Percentiles rank a stretch among this genome's conserved stretches.
phyloP scores from a whole-genome alignment of 2,888 invertebrate species.

The Eucriotettix oculatus region DNA sequence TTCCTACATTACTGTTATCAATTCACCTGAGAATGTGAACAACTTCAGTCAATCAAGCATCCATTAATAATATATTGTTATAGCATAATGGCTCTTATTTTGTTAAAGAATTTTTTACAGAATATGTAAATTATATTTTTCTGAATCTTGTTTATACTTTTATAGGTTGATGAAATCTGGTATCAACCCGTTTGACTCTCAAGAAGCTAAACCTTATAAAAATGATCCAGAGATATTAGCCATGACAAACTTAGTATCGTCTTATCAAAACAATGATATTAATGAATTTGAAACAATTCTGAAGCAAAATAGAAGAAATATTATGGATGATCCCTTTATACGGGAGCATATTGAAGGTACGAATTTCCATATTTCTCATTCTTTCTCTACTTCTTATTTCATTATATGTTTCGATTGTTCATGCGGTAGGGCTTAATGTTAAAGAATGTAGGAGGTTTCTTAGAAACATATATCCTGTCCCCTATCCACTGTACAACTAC shows the following conservation, averaged over 20 bases:
- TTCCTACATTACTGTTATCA: no score
- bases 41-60: no score
- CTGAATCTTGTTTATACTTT: constrained; percentile 4
- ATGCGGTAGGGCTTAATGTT: background rate
- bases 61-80: no score
- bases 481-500: no score
- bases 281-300: constrained; percentile 95
- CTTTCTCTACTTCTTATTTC: background rate
- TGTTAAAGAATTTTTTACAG: no score
- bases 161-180: constrained; percentile 94
- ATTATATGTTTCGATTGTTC: background rate
- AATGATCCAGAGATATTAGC: constrained; percentile 98
- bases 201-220: constrained; percentile 98
- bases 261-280: constrained; percentile 97
- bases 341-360: constrained; percentile 89
- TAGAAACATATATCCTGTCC: no score
- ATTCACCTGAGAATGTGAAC: no score
- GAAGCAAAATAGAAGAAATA: constrained; percentile 81
- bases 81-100: no score
- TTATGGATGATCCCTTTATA: constrained; percentile 99
- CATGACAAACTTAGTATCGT: constrained; percentile 95
- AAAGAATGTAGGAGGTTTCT: background rate
- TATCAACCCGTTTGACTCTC: constrained; percentile 98
- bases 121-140: no score
- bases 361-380: constrained; percentile 16